These are phyloP conservation scores for Orientallactaga sibirica DNA, from an alignment of 2,797 vertebrate species.

Conservation along the genomic window DNA sequence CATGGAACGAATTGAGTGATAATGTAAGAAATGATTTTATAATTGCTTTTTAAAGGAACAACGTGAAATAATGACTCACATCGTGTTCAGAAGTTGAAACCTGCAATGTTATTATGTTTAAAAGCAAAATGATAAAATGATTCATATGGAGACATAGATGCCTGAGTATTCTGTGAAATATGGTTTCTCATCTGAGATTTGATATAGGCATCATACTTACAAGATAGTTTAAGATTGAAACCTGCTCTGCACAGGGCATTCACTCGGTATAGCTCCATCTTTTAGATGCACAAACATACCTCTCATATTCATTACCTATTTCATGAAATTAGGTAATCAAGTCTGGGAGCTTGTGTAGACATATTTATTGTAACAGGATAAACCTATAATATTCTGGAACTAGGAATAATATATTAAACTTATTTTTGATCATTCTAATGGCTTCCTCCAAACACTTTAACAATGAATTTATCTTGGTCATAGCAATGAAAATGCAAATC, in stretches of 20 bases:
- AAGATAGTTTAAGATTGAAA: not conserved
- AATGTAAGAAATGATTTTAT: constrained; percentile 41
- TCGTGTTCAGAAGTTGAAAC: constrained; percentile 55
- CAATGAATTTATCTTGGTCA: not conserved
- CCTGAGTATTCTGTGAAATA: not conserved
- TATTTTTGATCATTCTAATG: constrained; percentile 18
- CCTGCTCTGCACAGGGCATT: not conserved
- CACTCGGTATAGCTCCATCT: not conserved
- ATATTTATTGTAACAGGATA: not conserved
- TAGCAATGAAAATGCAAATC: not conserved
- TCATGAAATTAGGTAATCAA: not conserved
- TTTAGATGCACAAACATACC: not conserved
- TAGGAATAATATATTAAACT: not conserved
- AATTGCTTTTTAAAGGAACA: constrained; percentile 55
- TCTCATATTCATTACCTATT: not conserved
- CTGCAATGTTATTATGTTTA: constrained; percentile 29
- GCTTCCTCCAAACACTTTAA: not conserved
- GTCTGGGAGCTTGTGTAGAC: not conserved
- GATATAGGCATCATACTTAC: not conserved
- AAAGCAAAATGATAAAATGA: not conserved
- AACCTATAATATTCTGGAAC: not conserved
- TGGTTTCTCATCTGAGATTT: not conserved
- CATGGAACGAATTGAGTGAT: constrained; percentile 56
- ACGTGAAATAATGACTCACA: not conserved
- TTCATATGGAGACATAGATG: too few relatives aligned